Base-by-base conservation (phyloP, 2,113 vertebrate genomes). In the Rostratula benghalensis region DNA sequence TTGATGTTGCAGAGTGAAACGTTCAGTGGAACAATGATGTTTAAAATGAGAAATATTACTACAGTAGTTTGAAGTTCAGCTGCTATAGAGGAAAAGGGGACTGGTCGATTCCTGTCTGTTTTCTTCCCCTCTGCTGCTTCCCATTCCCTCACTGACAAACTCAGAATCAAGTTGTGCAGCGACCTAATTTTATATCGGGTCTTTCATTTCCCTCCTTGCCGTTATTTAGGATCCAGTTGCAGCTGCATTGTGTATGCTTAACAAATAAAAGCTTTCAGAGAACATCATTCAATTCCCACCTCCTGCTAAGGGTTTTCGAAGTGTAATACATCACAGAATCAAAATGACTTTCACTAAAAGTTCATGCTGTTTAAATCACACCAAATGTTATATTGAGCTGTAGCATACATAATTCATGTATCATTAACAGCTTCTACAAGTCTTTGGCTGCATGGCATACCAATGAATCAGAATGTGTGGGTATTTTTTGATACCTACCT, bases 371-470 rank as follows among this genome's bases (percentile, higher is more conserved):
- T 98, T 97, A 97, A 98, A 97, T 98, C 97, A 97, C 96, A 92
- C 97, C 97, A 96, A 98, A 97, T 97, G 97, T 97, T 95, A 91
- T 94, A 96, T 95, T 95, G 97, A 98, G 97, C 87, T 93, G 95
- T 78, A 73, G 90, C 93, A 98, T 98, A 85, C 97, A 98, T 98
- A 98, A 98, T 98, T 98, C 97, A 97, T 96, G 94, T 97, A 95
- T 98, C 97, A 97, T 97, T 98, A 97, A 97, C 78, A 92, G 95
- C 94, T 89, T 87, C 96, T 97, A 94, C 96, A 79, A 94, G 89
- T 93, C 88, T 76, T 67, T 37, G 87, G 90, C 93, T 84, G 91
- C 91, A 59, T 57, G 65, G 97, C 97, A 98, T 98, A 95, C 94
- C 96, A 97, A 98, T 98, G 97, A 97, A 95, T 94, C 94, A 87